A percentile compares a stretch with the other conserved stretches of the same genome.
phyloP scores from a whole-genome alignment of 2,888 invertebrate species.

The Lochmaea capreae region DNA sequence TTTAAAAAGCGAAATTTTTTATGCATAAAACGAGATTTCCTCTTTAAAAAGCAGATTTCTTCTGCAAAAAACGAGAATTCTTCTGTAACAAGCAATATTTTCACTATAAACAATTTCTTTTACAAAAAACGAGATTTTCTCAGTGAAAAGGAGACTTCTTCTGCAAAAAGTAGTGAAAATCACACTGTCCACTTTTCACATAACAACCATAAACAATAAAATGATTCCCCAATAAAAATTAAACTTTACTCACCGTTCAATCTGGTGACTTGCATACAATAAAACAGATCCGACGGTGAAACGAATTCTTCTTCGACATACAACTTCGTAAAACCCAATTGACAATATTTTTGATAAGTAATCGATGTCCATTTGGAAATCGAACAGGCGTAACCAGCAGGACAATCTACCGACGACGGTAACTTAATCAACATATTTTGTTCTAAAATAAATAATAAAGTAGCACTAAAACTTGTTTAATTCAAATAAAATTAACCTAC shows the following conservation, averaged over 20 bases:
- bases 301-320: constrained; percentile 72
- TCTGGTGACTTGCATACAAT: constrained; percentile 82
- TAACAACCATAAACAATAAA: too few species aligned
- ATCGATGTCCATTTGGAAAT: constrained; percentile 78
- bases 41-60: too few species aligned
- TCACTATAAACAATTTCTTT: too few species aligned
- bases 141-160: too few species aligned
- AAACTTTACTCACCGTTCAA: constrained; percentile 70
- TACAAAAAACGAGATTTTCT: too few species aligned
- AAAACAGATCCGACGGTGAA: constrained; percentile 76
- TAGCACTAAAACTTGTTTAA: neutral
- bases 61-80: too few species aligned
- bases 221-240: neutral
- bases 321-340: constrained; percentile 67
- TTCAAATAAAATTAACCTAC: constrained; percentile 56
- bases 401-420: constrained; percentile 60
- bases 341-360: constrained; percentile 76
- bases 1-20: too few species aligned
- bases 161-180: too few species aligned
- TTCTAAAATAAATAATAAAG: constrained; percentile 52
- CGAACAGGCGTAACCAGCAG: constrained; percentile 70
- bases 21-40: too few species aligned
- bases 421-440: constrained; percentile 58
- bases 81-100: too few species aligned
- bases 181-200: too few species aligned